Evolutionary conservation across 2,888 invertebrate genomes (phyloP).

Genomic region (Acanthococcus lagerstroemiae): DNA sequence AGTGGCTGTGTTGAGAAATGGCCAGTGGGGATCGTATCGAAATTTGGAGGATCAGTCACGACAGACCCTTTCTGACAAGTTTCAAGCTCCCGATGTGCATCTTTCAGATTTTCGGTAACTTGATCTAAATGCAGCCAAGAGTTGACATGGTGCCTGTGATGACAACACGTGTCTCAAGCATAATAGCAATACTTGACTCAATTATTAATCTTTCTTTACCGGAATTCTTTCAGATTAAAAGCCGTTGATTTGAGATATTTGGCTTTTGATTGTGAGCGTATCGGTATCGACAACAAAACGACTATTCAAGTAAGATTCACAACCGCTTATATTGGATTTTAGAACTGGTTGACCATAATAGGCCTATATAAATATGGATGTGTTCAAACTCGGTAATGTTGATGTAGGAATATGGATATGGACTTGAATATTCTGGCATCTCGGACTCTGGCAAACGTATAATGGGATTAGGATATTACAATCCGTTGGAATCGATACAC

Average conservation of each 20-base stretch:
- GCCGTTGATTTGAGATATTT: slow-evolving; percentile 6
- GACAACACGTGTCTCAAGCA: background rate
- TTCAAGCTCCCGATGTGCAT: background rate
- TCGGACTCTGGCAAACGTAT: slow-evolving; percentile 40
- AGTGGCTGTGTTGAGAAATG: slow-evolving; percentile 62
- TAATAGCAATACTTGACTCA: too few species aligned
- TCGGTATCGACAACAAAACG: background rate
- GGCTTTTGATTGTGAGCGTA: background rate
- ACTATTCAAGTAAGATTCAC: too few species aligned
- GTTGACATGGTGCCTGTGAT: background rate
- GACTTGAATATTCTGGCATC: slow-evolving; percentile 50
- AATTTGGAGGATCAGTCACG: slow-evolving; percentile 47
- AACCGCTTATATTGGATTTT: too few species aligned
- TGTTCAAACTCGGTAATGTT: slow-evolving; percentile 4
- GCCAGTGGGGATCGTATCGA: slow-evolving; percentile 66
- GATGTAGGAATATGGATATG: slow-evolving; percentile 44
- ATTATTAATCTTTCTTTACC: too few species aligned
- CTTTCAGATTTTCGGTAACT: background rate
- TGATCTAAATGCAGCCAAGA: too few species aligned
- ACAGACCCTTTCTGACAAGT: background rate
- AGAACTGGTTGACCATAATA: too few species aligned
- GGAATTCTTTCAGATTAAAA: background rate
- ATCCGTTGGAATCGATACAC: slow-evolving; percentile 48
- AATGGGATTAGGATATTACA: slow-evolving; percentile 43
- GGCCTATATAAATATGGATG: too few species aligned